Percentiles rank a stretch among this genome's conserved stretches.
phyloP scores from a whole-genome alignment of 2,888 invertebrate genomes.

The Muschampia plurimacula region DNA sequence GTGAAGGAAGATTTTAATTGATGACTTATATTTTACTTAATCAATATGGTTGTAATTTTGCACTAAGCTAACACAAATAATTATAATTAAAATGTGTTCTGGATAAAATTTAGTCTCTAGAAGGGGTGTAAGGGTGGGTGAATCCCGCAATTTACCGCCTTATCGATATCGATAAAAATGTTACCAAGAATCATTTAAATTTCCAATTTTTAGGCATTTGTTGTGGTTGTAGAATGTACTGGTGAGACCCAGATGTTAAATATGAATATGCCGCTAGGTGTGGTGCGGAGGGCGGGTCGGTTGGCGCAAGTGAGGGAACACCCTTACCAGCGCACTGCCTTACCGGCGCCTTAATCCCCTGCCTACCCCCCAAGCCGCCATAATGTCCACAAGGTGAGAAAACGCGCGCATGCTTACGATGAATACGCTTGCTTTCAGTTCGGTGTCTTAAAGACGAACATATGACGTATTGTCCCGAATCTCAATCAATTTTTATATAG shows the following conservation, averaged over 20 bases:
- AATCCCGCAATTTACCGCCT: not conserved
- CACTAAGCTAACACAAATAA: too few species aligned
- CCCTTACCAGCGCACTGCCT: slow-evolving; percentile 96
- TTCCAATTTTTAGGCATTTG: slow-evolving; percentile 10
- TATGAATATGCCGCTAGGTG: slow-evolving; percentile 88
- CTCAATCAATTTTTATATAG: slow-evolving; percentile 6
- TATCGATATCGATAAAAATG: slow-evolving; percentile 2
- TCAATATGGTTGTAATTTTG: too few species aligned
- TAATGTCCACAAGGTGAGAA: slow-evolving; percentile 85
- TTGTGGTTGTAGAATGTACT: slow-evolving; percentile 55
- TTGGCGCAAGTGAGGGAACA: slow-evolving; percentile 97
- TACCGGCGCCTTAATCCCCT: slow-evolving; percentile 89
- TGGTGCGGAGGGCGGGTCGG: slow-evolving; percentile 94
- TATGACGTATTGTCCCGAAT: slow-evolving; percentile 24
- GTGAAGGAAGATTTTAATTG: too few species aligned
- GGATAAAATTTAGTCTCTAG: not conserved
- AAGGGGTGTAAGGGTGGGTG: not conserved
- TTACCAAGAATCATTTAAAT: not conserved
- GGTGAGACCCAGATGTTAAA: slow-evolving; percentile 71
- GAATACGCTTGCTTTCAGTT: slow-evolving; percentile 66
- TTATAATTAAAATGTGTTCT: too few species aligned
- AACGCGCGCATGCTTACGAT: slow-evolving; percentile 70
- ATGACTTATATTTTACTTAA: too few species aligned
- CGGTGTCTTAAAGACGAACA: slow-evolving; percentile 36
- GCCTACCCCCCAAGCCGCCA: slow-evolving; percentile 57